Evolutionary conservation across 1,140 invertebrate genomes (phyloP), one percentile per base, ranked within the genome.

Genomic region (Drosophila repletoides): DNA sequence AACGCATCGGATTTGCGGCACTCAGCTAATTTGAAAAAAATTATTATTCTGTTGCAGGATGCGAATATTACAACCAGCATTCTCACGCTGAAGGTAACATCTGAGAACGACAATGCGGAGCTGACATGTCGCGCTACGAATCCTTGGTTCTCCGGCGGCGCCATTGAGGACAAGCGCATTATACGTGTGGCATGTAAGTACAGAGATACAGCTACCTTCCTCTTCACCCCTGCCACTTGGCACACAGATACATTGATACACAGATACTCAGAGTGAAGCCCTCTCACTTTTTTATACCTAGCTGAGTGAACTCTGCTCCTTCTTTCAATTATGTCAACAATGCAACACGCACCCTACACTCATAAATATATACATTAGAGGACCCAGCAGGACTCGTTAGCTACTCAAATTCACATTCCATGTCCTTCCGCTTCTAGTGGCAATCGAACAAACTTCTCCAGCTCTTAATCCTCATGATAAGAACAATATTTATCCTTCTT

Each of bases 81-180:
- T 55, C 90, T 96, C 49, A 93, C 93, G n/a, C 92, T 96, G 72
- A 93, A 93, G 14, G 93, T 95, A 17, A 92, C 92, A 17, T 93
- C 94, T 64, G 93, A 95, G 28, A 95, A 98, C 90, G 95, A 96
- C 77, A 95, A 95, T 15, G 95, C 95, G 68, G 93, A 94, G 69
- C 92, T 98, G 43, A 94, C 94, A 34, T 98, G 96, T 87, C 92
- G 95, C 63, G 96, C 96, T n/a, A 95, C 96, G 89, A 97, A 98
- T 92, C 95, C 96, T 1, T 94, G 95, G 91, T 95, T 97, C 86
- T 95, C 95, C 12, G 95, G 95, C 21, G 94, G 95, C 69, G 93
- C 93, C 45, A 91, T 96, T 12, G 95, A 97, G 89, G 95, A 96
- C 72, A 94, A 93, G 10, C 93, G 95, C 84, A 93, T 93, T 59